A percentile compares a stretch with the other conserved stretches of the same genome.
Conservation (phyloP, 2,888 invertebrate species). For the Macrophya annulata region DNA sequence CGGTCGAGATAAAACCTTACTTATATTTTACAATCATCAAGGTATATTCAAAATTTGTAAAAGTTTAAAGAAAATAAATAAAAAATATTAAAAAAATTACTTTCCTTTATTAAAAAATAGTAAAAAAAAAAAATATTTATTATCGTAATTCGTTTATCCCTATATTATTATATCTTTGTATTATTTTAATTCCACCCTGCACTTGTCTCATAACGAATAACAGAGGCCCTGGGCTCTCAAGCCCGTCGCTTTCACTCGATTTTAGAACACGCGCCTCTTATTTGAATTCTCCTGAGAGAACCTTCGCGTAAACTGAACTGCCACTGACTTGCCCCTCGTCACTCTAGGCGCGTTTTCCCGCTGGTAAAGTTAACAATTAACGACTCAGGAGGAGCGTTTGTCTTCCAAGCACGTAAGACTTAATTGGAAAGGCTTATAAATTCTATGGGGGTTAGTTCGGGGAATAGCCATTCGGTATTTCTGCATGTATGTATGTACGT, state of each 20-base stretch:
- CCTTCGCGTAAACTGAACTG: slow-evolving; percentile 28
- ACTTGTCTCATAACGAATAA: slow-evolving; percentile 6
- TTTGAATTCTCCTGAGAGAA: slow-evolving; percentile 22
- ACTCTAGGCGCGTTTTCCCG: slow-evolving; percentile 14
- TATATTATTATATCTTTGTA: background rate
- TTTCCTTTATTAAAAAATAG: background rate
- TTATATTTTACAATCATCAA: background rate
- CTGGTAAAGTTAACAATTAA: slow-evolving; percentile 51
- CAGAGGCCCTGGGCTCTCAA: background rate
- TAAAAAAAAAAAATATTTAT: background rate
- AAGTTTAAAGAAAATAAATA: too few relatives aligned
- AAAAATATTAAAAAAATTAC: background rate
- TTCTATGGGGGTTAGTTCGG: slow-evolving; percentile 25
- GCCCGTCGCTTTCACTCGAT: background rate
- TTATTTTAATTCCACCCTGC: slow-evolving; percentile 29
- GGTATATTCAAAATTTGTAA: background rate
- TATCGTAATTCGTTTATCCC: background rate
- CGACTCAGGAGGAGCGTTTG: slow-evolving; percentile 47
- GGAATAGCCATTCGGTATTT: slow-evolving; percentile 18
- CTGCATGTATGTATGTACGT: background rate
- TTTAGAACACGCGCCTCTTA: slow-evolving; percentile 20
- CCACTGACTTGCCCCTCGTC: slow-evolving; percentile 47
- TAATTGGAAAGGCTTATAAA: slow-evolving; percentile 55
- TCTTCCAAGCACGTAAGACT: slow-evolving; percentile 52
- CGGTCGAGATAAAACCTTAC: background rate